These are phyloP conservation scores for Struthidea cinerea DNA, from an alignment of 2,113 vertebrate species.

Conservation along the genomic window DNA sequence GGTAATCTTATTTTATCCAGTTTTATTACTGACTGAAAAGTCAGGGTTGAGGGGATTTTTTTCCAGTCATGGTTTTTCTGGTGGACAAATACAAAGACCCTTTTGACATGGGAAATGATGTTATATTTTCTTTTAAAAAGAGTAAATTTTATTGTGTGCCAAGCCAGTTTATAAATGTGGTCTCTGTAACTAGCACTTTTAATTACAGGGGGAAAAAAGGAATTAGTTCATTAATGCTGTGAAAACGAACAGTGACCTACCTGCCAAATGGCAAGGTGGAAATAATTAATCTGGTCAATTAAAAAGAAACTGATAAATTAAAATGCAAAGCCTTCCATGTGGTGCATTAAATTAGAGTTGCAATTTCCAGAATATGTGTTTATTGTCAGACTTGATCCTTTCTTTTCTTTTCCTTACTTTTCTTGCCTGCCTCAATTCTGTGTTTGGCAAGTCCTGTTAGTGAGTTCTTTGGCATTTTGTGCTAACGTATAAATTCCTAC, in stretches of 20 bases:
- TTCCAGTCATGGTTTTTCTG: neutral
- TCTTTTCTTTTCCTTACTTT: neutral
- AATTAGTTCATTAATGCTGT: slow-evolving; percentile 73
- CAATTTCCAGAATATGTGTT: neutral
- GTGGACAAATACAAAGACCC: neutral
- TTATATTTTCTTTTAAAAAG: slow-evolving; percentile 64
- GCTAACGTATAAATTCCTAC: neutral
- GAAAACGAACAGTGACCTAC: slow-evolving; percentile 73
- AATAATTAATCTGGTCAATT: slow-evolving; percentile 81
- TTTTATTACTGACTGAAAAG: slow-evolving; percentile 19
- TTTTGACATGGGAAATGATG: slow-evolving; percentile 43
- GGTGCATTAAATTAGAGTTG: slow-evolving; percentile 32
- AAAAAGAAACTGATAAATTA: slow-evolving; percentile 75
- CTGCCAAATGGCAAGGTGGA: slow-evolving; percentile 77
- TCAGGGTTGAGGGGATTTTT: neutral
- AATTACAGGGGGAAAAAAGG: slow-evolving; percentile 63
- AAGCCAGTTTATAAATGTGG: slow-evolving; percentile 57
- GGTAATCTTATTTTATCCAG: neutral
- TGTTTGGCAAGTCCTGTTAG: slow-evolving; percentile 4
- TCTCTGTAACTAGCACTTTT: slow-evolving; percentile 62
- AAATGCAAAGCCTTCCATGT: slow-evolving; percentile 59
- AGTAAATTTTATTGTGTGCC: slow-evolving; percentile 41
- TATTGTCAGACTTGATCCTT: slow-evolving; percentile 8
- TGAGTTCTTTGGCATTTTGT: accelerated
- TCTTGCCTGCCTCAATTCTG: neutral